Percentiles rank a stretch among this genome's conserved stretches.
Evolutionary conservation across 2,797 vertebrate species (phyloP).

Genomic region (Coregonus ussuriensis): DNA sequence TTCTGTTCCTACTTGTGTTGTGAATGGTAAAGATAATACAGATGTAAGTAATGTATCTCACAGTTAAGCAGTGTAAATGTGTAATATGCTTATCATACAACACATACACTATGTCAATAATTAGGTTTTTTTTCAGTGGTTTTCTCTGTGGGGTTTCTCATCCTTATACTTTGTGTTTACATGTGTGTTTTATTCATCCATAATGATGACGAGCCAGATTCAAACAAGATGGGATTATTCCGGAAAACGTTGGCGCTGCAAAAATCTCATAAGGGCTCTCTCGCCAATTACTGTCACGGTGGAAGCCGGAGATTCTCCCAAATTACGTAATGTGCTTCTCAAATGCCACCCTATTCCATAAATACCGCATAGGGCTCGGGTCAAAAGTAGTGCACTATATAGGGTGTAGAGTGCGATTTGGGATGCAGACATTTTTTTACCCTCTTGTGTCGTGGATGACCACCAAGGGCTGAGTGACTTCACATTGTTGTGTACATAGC

Average conservation of each 20-base stretch:
- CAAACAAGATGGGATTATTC: constrained; percentile 74
- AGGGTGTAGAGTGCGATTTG: not conserved
- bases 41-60: not conserved
- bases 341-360: not conserved
- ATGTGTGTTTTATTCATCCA: constrained; percentile 65
- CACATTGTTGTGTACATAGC: constrained; percentile 48
- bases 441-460: constrained; percentile 59
- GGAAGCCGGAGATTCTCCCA: constrained; percentile 77
- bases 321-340: constrained; percentile 54
- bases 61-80: not conserved
- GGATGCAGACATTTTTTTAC: constrained; percentile 61
- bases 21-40: not conserved
- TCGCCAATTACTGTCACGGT: constrained; percentile 73
- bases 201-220: constrained; percentile 69
- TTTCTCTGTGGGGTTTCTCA: not conserved
- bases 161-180: constrained; percentile 38
- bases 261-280: constrained; percentile 75
- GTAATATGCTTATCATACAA: not conserved
- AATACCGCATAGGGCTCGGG: not conserved
- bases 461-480: constrained; percentile 61
- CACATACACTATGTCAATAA: not conserved
- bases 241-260: constrained; percentile 72
- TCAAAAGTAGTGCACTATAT: not conserved
- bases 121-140: not conserved
- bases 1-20: constrained; percentile 12